Base-by-base conservation (phyloP, 1,140 invertebrate genomes). In the Trinorchestia longiramus region DNA sequence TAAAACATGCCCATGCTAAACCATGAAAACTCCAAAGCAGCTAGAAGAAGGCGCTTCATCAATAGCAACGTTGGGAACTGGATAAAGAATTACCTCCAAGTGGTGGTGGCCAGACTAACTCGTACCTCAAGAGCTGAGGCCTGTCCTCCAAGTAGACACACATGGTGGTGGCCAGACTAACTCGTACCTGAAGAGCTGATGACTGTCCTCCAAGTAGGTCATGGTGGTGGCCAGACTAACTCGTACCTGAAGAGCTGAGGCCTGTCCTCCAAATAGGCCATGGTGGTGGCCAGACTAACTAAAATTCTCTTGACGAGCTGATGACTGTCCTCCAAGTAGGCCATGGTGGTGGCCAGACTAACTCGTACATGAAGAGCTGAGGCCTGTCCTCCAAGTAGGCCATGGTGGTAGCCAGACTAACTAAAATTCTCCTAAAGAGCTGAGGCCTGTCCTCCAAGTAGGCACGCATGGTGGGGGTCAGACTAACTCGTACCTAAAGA, bases 301-400 rank as follows among this genome's bases (percentile, higher is more conserved):
- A n/a, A n/a, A 11, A 99, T n/a, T n/a, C n/a, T n/a, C 98, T 98
- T 99, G 96, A 99, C 99, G 28, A 99, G 97, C 45, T 99, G 98
- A 88, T 99, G 98, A 97, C 99, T 98, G 97, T 99, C 98, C 97
- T 99, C 99, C 47, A 99, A 98, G 96, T 98, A 98, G 92, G 98
- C 98, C 98, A 99, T 98, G 28, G 99, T 98, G 97, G 98, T 98
- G 95, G 98, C 98, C 4, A 99, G 97, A 53, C 97, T 95, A 23
- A 97, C 96, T 53, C 47, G 97, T 98, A 99, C 98, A 98, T 99
- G 96, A 99, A 99, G 28, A 99, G 97, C 47, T 99, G 98, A 88
- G 99, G 98, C 97, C 99, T 98, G 97, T 99, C 8, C 47, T 53
- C 47, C 47, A 99, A 98, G 96, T 98, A 98, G 92, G 98, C 98